Evolutionary conservation across 2,797 vertebrate genomes (phyloP), one percentile per base, ranked within the genome.

Genomic region (Sebastiscus albofasciatus): DNA sequence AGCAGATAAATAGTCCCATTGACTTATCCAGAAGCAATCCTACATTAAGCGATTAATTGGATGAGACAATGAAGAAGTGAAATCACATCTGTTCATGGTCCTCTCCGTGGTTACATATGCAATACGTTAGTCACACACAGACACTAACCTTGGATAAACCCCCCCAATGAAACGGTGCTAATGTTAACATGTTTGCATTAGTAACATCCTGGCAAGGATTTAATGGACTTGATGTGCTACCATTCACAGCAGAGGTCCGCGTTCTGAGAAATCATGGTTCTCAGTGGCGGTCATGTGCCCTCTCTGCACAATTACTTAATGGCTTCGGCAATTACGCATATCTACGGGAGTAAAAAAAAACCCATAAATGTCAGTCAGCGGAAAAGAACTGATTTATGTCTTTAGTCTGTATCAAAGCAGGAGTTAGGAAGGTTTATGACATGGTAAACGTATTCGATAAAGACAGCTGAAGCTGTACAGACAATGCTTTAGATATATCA

Each of bases 181-280:
- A 89, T 92, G 90, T 93, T 92, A 92, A 93, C 89, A 90, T 90
- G 89, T 94, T 91, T 92, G 89, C 91, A 92, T 94, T 91, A 87
- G 84, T 90, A 88, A 93, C 88, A 85, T 65, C 77, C 80, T 89
- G 81, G 87, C 78, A 85, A 88, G 86, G 89, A 90, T 93, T 91
- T 94, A 94, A 95, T 93, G 93, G 92, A 91, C 90, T 93, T 80
- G 64, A 89, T 91, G 86, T 83, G 91, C 85, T 74, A 88, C 90
- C 83, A 91, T 94, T 93, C 83, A 87, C 87, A 86, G 92, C 87
- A 79, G 81, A 90, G 87, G 89, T 84, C 84, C 61, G 65, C 24
- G 1, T 89, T 89, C 87, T 90, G 85, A 88, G 89, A 88, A 92
- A 90, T 86, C 87, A 86, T 83, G 78, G 74, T 85, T 88, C 84